Conservation (phyloP, 2,113 vertebrate genomes). For the Ailurus styani region DNA sequence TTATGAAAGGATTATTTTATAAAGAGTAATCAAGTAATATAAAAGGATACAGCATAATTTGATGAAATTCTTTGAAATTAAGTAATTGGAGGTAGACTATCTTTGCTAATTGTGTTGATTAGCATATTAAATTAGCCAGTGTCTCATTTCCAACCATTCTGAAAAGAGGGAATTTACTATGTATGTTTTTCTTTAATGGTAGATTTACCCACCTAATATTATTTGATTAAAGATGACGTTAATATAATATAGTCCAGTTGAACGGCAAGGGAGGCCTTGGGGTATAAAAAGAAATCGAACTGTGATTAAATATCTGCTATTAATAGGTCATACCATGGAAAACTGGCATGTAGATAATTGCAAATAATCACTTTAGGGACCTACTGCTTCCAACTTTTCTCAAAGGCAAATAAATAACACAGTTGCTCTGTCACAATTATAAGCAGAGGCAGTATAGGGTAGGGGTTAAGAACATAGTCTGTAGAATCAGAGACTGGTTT, state of each 20-base stretch:
- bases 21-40: conserved; percentile 30
- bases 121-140: background rate
- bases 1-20: conserved; percentile 19
- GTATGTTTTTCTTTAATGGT: conserved; percentile 26
- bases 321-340: conserved; percentile 31
- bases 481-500: background rate
- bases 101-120: conserved; percentile 32
- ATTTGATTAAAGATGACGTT: conserved; percentile 51
- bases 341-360: background rate
- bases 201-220: conserved; percentile 18
- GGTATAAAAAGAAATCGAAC: background rate
- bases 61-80: conserved; percentile 44
- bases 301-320: conserved; percentile 50
- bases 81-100: background rate
- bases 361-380: conserved; percentile 29
- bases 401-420: conserved; percentile 16
- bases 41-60: conserved; percentile 8
- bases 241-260: conserved; percentile 30
- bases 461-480: background rate
- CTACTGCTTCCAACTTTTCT: conserved; percentile 5
- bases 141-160: background rate
- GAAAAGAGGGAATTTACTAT: background rate
- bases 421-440: background rate
- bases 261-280: background rate
- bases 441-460: background rate